Base-by-base conservation (phyloP, 2,113 vertebrate species). In the Apteryx mantelli region DNA sequence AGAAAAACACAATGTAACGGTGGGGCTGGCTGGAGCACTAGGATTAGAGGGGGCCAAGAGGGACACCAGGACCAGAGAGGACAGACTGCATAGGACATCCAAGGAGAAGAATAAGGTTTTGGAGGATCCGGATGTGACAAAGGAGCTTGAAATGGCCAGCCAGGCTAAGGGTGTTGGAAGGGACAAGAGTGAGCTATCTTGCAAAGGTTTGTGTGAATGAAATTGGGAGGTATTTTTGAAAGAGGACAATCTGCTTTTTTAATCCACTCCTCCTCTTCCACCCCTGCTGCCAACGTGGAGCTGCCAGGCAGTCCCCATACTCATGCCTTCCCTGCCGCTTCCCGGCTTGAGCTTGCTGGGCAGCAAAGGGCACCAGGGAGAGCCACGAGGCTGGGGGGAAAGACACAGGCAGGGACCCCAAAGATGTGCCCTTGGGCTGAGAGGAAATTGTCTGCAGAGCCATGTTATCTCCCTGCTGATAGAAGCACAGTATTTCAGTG, bases 51-150 rank as follows among this genome's bases (percentile, higher is more conserved):
- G 69, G n/a, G 8, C 3, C 16, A 15, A 5, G 8, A 5, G 8
- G 2, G 1, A 36, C 14, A 32, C 3, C 16, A 80, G 42, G 12
- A 44, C 28, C 76, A 66, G 42, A 90, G 7, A 74, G 3, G 12
- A 40, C 12, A 66, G 71, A 21, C 18, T 75, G 36, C 7, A 7
- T 7, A 52, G 53, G 32, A 13, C 53, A 77, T 14, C 68, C 58
- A 15, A 38, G 28, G 21, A 69, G 28, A n/a, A 10, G 1, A 38
- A 11, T 80, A 14, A 0, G 0, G 5, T 21, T 81, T 70, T 17
- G 15, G 30, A 28, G 22, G 8, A 82, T 53, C 38, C 40, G 86
- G 69, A 82, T 88, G 66, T 2, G 18, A 7, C 32, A 83, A 71
- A 55, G 24, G 19, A 83, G 12, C 13, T 77, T 65, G 68, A 90